phyloP scores from a whole-genome alignment of 2,797 vertebrate genomes.

The Cossypha caffra region DNA sequence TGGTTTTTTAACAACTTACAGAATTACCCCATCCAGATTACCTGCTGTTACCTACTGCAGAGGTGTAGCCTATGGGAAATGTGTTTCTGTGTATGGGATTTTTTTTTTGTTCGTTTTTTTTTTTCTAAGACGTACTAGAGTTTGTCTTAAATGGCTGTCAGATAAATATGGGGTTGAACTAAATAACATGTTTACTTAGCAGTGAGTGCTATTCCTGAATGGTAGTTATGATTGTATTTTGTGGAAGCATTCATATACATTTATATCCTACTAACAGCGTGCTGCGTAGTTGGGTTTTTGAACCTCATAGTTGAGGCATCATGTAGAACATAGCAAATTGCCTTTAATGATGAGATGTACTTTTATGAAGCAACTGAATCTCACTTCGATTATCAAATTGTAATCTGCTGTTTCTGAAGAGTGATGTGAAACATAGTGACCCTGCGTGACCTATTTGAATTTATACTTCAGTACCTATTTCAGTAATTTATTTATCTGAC shows the following conservation, averaged over 20 bases:
- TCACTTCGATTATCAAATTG: background rate
- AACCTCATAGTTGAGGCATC: background rate
- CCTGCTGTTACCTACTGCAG: background rate
- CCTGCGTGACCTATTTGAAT: background rate
- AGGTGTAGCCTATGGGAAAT: background rate
- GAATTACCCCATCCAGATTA: background rate
- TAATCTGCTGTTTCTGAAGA: background rate
- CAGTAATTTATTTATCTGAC: slow-evolving; percentile 27
- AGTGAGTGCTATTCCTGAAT: background rate
- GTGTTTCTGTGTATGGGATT: background rate
- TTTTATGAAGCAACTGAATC: background rate
- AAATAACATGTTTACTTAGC: background rate
- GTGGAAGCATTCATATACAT: background rate
- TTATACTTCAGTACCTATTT: background rate
- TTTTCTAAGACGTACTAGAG: background rate
- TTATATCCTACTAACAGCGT: background rate
- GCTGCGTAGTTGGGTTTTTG: background rate
- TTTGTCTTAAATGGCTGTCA: background rate
- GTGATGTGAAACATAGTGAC: background rate
- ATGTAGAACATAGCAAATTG: background rate
- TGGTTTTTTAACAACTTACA: background rate
- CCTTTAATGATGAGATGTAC: background rate
- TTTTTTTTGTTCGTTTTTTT: background rate
- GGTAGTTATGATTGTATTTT: background rate
- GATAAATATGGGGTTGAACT: background rate